Evolutionary conservation across 2,797 vertebrate genomes (phyloP).

Genomic region (Microctenopoma stevenorrisi): DNA sequence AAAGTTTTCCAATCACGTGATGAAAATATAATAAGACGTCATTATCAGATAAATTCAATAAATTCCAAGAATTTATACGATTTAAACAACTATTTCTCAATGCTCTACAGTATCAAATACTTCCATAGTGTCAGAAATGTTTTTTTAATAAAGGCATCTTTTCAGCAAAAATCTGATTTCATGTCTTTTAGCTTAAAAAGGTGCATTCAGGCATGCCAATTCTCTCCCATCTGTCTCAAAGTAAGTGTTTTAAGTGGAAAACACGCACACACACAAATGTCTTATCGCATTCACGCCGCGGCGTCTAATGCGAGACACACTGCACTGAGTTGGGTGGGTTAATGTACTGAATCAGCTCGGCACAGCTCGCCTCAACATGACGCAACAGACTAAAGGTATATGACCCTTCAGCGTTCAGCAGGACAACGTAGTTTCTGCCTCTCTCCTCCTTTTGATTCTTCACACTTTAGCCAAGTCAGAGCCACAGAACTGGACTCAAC

Average conservation of each 20-base stretch:
- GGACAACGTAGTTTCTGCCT: slow-evolving; percentile 52
- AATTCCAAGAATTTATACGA: slow-evolving; percentile 63
- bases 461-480: slow-evolving; percentile 38
- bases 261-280: slow-evolving; percentile 36
- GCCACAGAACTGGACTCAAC: slow-evolving; percentile 44
- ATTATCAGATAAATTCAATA: slow-evolving; percentile 65
- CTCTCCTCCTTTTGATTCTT: slow-evolving; percentile 27
- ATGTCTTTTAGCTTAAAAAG: slow-evolving; percentile 81
- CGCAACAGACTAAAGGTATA: slow-evolving; percentile 47
- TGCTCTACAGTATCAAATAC: slow-evolving; percentile 77
- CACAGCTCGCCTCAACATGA: slow-evolving; percentile 16
- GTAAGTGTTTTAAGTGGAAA: slow-evolving; percentile 64
- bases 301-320: slow-evolving; percentile 25
- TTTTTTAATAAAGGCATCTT: slow-evolving; percentile 81
- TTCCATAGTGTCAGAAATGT: slow-evolving; percentile 55
- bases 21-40: slow-evolving; percentile 65
- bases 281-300: slow-evolving; percentile 15
- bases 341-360: slow-evolving; percentile 23
- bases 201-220: slow-evolving; percentile 80
- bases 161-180: slow-evolving; percentile 79
- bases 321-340: slow-evolving; percentile 16
- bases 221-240: slow-evolving; percentile 65
- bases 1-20: slow-evolving; percentile 51
- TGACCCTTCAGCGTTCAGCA: slow-evolving; percentile 67
- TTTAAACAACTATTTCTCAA: slow-evolving; percentile 58